phyloP scores from a whole-genome alignment of 2,797 vertebrate species.

The Amblyraja radiata region DNA sequence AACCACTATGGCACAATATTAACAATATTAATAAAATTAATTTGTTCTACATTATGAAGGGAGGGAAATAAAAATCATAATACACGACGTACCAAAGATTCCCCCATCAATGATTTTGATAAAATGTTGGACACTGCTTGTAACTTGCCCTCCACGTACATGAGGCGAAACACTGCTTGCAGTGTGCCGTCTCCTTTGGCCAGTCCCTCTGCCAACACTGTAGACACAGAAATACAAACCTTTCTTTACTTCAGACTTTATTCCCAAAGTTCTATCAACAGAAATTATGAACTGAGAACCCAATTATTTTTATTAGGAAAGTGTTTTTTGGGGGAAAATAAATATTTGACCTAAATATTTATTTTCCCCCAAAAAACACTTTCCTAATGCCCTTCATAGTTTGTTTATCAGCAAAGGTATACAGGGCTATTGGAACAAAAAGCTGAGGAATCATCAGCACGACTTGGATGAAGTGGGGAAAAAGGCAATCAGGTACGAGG shows the following conservation, averaged over 20 bases:
- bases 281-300: conserved; percentile 19
- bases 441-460: not conserved
- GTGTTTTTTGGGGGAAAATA: too few species aligned
- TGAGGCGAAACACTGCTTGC: conserved; percentile 77
- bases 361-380: not conserved
- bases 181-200: conserved; percentile 77
- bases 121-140: conserved; percentile 84
- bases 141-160: conserved; percentile 90
- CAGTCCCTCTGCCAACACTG: conserved; percentile 86
- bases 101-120: conserved; percentile 89
- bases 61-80: conserved; percentile 30
- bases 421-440: not conserved
- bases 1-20: conserved; percentile 2
- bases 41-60: conserved; percentile 8
- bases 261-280: conserved; percentile 34
- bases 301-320: not conserved
- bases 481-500: not conserved
- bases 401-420: conserved; percentile 10
- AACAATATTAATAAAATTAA: conserved; percentile 21
- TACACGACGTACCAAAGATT: conserved; percentile 78
- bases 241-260: conserved; percentile 38
- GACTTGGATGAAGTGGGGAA: not conserved
- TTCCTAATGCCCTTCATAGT: not conserved
- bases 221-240: conserved; percentile 44
- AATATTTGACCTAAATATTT: not conserved